Evolutionary conservation across 2,113 vertebrate genomes (phyloP).

Genomic region (Nothoprocta perdicaria): DNA sequence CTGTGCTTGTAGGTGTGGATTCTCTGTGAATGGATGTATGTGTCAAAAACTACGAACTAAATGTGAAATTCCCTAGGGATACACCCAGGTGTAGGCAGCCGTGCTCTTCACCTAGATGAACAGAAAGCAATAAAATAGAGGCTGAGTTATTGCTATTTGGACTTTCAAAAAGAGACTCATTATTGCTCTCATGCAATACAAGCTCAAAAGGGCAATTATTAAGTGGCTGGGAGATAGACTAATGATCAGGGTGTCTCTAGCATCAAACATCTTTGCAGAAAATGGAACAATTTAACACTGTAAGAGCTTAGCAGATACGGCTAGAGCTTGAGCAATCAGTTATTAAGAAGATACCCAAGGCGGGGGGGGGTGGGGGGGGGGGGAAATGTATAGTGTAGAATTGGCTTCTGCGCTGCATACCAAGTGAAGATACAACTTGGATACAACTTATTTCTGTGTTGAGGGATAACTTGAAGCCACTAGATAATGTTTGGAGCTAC

Average conservation of each 20-base stretch:
- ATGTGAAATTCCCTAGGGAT: background rate
- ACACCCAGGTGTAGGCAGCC: background rate
- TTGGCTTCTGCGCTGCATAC: background rate
- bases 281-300: background rate
- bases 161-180: background rate
- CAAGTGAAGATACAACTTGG: background rate
- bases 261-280: background rate
- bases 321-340: background rate
- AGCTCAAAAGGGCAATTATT: background rate
- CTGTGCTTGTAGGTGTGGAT: background rate
- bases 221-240: background rate
- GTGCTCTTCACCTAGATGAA: fast-evolving
- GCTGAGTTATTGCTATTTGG: background rate
- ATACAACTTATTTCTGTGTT: background rate
- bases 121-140: background rate
- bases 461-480: background rate
- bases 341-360: background rate
- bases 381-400: background rate
- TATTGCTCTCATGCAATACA: background rate
- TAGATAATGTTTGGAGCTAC: background rate
- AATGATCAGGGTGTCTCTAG: background rate
- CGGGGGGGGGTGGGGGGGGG: background rate
- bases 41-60: background rate
- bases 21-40: background rate
- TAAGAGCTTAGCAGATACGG: background rate